These are phyloP conservation scores for Stichodactyla mertensii DNA, from an alignment of 64 coral and sea anemone species.

Conservation along the genomic window DNA sequence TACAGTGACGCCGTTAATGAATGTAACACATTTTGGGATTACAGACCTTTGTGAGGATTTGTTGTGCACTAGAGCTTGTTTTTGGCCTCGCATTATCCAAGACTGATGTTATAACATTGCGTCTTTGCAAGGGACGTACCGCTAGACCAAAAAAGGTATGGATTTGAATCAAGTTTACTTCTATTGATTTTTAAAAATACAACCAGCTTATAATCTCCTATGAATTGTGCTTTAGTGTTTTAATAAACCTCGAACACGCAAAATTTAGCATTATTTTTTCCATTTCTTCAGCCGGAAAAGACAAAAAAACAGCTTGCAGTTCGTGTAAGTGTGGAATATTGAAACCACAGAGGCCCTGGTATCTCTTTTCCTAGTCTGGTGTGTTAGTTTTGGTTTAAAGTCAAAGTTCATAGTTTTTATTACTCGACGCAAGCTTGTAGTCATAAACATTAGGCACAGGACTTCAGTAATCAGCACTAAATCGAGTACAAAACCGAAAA, in stretches of 20 bases:
- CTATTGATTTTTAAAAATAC: not conserved
- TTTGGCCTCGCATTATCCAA: not conserved
- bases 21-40: not conserved
- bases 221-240: not conserved
- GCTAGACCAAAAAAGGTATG: not conserved
- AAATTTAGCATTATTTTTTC: no score
- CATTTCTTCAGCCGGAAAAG: no score
- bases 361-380: no score
- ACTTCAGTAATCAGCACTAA: no score
- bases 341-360: no score
- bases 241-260: no score
- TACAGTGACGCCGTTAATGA: constrained; percentile 15
- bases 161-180: not conserved
- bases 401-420: not conserved
- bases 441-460: not conserved
- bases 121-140: not conserved
- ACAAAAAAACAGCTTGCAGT: no score
- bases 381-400: not conserved
- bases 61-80: not conserved
- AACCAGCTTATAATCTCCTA: not conserved
- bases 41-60: not conserved
- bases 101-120: not conserved
- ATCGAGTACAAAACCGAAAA: no score
- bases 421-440: not conserved
- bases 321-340: no score